Evolutionary conservation across 2,113 vertebrate species (phyloP), one percentile per base, ranked within the genome.

Genomic region (Carassius auratus): DNA sequence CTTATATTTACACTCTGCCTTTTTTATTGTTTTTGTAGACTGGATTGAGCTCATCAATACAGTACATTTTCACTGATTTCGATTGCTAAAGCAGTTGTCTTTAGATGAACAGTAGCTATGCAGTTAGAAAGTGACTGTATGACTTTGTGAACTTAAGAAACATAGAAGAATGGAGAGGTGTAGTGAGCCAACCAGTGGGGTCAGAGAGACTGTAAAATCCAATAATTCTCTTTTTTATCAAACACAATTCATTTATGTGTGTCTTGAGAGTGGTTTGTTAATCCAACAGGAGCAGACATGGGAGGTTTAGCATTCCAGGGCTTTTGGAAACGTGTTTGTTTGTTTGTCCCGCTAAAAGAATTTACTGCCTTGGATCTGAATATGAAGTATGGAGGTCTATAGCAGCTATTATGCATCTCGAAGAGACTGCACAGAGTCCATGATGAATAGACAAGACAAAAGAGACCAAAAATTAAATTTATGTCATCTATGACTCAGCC

Each of bases 281-380:
- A 52, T 55, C 13, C 14, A 52, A 76, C 74, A 38, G 33, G 33
- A 50, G 59, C 36, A 42, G 17, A 21, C 4, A 1, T 71, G 4
- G 21, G 26, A 80, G 81, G 48, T 80, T 55, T 76, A 55, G 17
- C 26, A 76, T 76, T 52, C 23, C 74, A 55, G 48, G 33, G n/a
- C 14, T 30, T 55, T 76, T 76, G 23, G 26, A 55, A 59, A 19
- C 17, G 45, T 66, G 74, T 82, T 68, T 86, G 55, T 81, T 75
- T 69, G 68, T 42, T 42, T 71, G 30, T 76, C 30, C 57, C 21
- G 14, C 62, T 55, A 61, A 71, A 86, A 71, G 1, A 42, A 71
- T 42, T 21, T 71, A 9, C 68, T 71, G 71, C 42, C 42, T 23
- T 74, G 42, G 42, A 23, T 74, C 5, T n/a, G 2, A 59, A 59